Conservation (phyloP, 2,113 vertebrate species). For the Phalacrocorax pelagicus region DNA sequence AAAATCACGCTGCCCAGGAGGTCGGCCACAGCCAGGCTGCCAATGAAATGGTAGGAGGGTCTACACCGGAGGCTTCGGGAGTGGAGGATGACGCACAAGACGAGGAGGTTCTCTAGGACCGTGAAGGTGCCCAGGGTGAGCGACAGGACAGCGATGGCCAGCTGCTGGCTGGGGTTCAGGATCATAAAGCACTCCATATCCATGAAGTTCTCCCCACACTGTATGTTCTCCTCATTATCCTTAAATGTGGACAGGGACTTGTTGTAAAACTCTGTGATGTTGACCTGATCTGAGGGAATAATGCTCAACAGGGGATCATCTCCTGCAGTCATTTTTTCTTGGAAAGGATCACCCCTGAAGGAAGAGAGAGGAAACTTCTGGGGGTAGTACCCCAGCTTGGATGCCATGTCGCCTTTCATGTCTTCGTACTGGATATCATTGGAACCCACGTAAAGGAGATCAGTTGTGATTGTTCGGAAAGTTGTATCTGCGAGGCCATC, state of each 20-base stretch:
- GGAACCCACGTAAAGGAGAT: constrained; percentile 91
- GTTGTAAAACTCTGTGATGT: constrained; percentile 91
- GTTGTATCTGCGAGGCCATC: constrained; percentile 98
- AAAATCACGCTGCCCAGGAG: constrained; percentile 97
- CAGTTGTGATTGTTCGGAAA: constrained; percentile 97
- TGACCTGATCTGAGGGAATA: constrained; percentile 86
- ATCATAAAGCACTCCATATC: constrained; percentile 99
- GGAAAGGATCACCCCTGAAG: constrained; percentile 90
- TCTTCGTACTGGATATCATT: constrained; percentile 95
- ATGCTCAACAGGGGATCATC: constrained; percentile 85
- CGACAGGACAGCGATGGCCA: constrained; percentile 91
- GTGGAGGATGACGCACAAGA: constrained; percentile 93
- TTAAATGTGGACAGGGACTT: constrained; percentile 82
- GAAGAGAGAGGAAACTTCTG: constrained; percentile 92
- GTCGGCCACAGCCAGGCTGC: constrained; percentile 95
- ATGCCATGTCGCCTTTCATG: constrained; percentile 82
- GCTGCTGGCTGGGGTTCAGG: constrained; percentile 94
- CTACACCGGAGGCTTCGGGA: constrained; percentile 94
- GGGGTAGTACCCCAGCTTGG: constrained; percentile 88
- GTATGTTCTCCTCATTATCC: constrained; percentile 87
- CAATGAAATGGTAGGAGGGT: constrained; percentile 98
- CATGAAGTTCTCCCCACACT: constrained; percentile 99
- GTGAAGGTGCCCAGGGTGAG: constrained; percentile 97
- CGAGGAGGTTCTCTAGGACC: constrained; percentile 94
- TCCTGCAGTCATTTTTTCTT: constrained; percentile 87